These are phyloP conservation scores for Atta colombica DNA, from an alignment of 1,140 invertebrate species.

Conservation along the genomic window DNA sequence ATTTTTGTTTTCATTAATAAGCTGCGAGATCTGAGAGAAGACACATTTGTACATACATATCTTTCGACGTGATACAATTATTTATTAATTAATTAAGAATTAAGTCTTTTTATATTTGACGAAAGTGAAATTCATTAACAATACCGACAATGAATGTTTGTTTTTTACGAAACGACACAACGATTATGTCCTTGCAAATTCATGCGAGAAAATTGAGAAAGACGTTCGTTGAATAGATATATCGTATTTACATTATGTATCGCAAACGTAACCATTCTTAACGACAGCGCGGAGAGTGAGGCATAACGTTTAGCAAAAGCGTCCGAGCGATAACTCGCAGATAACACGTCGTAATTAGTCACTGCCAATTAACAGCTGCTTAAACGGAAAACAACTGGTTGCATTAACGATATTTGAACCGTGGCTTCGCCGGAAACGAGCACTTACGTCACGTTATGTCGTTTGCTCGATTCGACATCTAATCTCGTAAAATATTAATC, in stretches of 20 bases:
- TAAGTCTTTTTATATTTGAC: neutral
- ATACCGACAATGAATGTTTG: neutral
- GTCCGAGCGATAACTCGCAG: conserved; percentile 80
- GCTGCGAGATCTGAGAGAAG: neutral
- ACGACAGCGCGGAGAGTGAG: conserved; percentile 37
- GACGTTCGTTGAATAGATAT: neutral
- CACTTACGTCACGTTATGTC: conserved; percentile 24
- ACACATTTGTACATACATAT: conserved; percentile 1
- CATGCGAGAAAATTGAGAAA: conserved; percentile 8
- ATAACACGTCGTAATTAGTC: conserved; percentile 86
- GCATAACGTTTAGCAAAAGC: conserved; percentile 72
- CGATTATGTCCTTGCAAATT: neutral
- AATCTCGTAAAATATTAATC: conserved; percentile 30
- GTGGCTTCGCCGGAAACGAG: conserved; percentile 68
- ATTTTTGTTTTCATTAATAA: conserved; percentile 28
- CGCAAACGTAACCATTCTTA: conserved; percentile 59
- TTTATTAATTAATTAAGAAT: conserved; percentile 34
- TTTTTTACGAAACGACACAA: conserved; percentile 12
- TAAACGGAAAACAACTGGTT: conserved; percentile 85
- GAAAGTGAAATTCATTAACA: conserved; percentile 16
- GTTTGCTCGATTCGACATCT: neutral
- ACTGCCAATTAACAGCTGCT: conserved; percentile 87
- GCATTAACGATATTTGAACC: conserved; percentile 79
- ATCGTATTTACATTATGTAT: conserved; percentile 27
- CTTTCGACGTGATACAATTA: neutral